Percentiles rank a stretch among this genome's conserved stretches.
These are phyloP conservation scores for Miniopterus natalensis DNA, from an alignment of 2,113 vertebrate species.

Conservation along the genomic window DNA sequence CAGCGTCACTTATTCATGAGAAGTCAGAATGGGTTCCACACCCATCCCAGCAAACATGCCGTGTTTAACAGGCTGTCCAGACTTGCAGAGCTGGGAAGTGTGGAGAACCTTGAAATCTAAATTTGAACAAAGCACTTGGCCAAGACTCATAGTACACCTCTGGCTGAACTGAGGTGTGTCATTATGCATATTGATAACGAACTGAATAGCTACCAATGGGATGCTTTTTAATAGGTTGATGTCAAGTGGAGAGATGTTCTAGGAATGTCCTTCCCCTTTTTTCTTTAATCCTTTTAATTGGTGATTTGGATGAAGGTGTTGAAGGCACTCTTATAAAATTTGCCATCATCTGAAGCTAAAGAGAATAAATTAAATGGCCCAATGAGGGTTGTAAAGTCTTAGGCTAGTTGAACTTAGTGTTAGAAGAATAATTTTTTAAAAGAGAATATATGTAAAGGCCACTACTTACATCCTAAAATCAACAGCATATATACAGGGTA, in stretches of 20 bases:
- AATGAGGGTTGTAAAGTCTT: conserved; percentile 6
- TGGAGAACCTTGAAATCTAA: neutral
- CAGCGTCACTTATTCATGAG: neutral
- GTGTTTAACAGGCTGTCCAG: neutral
- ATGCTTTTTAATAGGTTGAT: neutral
- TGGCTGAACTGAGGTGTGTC: neutral
- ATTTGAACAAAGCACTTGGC: neutral
- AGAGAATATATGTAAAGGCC: neutral
- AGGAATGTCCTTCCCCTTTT: neutral
- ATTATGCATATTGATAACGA: neutral
- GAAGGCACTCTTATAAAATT: neutral
- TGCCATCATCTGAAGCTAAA: conserved; percentile 29
- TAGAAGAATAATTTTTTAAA: conserved; percentile 16
- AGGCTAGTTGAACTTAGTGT: conserved; percentile 6
- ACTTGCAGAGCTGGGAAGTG: neutral
- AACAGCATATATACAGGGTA: neutral
- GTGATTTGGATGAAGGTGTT: neutral
- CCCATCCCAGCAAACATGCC: neutral
- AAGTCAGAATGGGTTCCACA: neutral
- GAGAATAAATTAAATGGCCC: neutral
- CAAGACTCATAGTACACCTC: neutral
- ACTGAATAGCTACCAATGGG: neutral
- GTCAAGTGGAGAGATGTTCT: neutral
- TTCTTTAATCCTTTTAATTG: conserved; percentile 14
- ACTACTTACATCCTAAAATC: neutral